Conservation (phyloP, 2,113 vertebrate species). For the Sciurus niger region DNA sequence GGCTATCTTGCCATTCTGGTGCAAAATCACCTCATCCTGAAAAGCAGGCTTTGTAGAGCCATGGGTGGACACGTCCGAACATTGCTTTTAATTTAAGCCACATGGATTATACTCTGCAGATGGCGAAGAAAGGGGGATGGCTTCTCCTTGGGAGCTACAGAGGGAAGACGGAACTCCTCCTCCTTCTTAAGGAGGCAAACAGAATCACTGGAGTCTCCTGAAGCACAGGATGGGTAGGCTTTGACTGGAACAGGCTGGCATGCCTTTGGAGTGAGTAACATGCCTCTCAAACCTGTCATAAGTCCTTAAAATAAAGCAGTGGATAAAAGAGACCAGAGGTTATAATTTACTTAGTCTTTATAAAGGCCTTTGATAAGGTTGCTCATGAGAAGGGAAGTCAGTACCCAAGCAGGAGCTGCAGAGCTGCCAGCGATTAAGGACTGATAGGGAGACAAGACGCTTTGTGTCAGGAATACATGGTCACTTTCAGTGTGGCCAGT, state of each 20-base stretch:
- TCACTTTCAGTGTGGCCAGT: background rate
- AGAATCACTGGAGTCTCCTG: background rate
- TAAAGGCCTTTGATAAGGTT: constrained; percentile 64
- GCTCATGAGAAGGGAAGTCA: background rate
- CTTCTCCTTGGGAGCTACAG: constrained; percentile 27
- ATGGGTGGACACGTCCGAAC: background rate
- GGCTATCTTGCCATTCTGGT: background rate
- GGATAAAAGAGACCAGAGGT: constrained; percentile 56
- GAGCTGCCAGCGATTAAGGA: background rate
- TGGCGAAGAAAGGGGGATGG: constrained; percentile 12
- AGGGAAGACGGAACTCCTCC: background rate
- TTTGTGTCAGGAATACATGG: background rate
- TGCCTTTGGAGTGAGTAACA: background rate
- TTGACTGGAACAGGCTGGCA: background rate
- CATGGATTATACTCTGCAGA: constrained; percentile 29
- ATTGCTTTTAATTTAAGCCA: constrained; percentile 57
- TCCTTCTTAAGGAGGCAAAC: background rate
- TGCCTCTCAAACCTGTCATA: constrained; percentile 54
- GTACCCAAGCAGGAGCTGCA: background rate
- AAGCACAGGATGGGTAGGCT: background rate
- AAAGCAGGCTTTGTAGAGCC: background rate
- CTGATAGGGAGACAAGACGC: background rate
- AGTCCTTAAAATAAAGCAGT: constrained; percentile 64
- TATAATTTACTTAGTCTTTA: constrained; percentile 68
- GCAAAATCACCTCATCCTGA: background rate